Evolutionary conservation across 2,888 invertebrate species (phyloP).

Genomic region (Xestia xanthographa): DNA sequence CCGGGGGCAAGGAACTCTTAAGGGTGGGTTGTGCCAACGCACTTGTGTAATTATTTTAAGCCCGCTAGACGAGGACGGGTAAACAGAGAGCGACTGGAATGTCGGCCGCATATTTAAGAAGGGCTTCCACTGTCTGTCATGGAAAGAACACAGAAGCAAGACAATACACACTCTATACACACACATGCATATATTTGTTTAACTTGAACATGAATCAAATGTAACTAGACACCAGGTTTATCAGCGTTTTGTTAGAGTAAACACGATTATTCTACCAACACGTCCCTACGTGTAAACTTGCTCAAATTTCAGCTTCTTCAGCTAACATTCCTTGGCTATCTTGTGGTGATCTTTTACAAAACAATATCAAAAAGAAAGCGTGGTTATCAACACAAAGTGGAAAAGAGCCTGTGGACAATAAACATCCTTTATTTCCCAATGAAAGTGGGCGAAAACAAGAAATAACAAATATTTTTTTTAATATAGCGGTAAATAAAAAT

Average conservation of each 20-base stretch:
- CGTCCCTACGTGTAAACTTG: conserved; percentile 16
- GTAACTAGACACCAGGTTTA: conserved; percentile 51
- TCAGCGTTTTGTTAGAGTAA: conserved; percentile 39
- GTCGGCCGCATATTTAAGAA: conserved; percentile 78
- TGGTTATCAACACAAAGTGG: neutral
- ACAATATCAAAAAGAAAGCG: neutral
- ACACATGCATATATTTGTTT: conserved; percentile 27
- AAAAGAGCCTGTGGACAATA: neutral
- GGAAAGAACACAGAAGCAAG: conserved; percentile 37
- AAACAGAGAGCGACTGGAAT: conserved; percentile 84
- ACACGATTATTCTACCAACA: conserved; percentile 26
- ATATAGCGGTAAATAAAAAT: neutral
- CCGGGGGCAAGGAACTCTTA: conserved; percentile 78
- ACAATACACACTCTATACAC: conserved; percentile 40
- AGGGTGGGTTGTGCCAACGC: conserved; percentile 78
- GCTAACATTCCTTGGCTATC: conserved; percentile 39
- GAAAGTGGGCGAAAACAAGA: neutral
- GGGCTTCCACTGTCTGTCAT: conserved; percentile 54
- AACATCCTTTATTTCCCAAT: neutral
- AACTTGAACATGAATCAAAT: conserved; percentile 50
- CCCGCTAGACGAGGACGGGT: conserved; percentile 81
- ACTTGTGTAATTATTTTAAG: conserved; percentile 90
- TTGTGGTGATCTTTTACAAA: conserved; percentile 12
- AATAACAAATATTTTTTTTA: neutral
- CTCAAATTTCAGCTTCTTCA: conserved; percentile 36